These are phyloP conservation scores for Neolamprologus hecqui DNA, from an alignment of 2,113 vertebrate genomes.

Conservation along the genomic window DNA sequence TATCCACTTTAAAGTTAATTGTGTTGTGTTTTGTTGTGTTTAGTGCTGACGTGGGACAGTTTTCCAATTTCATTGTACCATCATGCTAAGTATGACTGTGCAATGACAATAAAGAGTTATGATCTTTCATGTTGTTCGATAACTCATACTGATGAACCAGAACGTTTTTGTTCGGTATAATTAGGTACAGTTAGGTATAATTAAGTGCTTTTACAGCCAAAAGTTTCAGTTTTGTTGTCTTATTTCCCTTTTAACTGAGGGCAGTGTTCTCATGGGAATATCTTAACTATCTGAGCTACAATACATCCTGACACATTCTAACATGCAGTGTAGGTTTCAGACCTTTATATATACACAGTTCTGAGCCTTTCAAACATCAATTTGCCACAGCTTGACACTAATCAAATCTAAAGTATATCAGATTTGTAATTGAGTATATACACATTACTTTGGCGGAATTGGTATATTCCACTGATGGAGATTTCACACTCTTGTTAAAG, in stretches of 20 bases:
- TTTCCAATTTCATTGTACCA: neutral
- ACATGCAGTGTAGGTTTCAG: neutral
- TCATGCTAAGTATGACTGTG: neutral
- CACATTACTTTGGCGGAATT: neutral
- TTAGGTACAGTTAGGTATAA: neutral
- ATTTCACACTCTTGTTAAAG: neutral
- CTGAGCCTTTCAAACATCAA: neutral
- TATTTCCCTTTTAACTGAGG: neutral
- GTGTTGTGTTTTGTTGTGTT: neutral
- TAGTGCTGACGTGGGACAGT: neutral
- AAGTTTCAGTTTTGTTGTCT: neutral
- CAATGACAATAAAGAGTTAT: neutral
- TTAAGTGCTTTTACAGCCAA: neutral
- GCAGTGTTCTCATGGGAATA: neutral
- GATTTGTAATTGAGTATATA: neutral
- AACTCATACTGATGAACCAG: neutral
- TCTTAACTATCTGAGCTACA: neutral
- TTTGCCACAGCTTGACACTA: neutral
- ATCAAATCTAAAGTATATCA: neutral
- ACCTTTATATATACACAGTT: neutral
- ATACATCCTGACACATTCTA: neutral
- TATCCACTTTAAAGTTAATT: neutral
- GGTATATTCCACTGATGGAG: neutral
- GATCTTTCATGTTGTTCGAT: neutral
- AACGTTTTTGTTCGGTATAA: neutral